Evolutionary conservation across 1,140 invertebrate species (phyloP).

Genomic region (Papilio polyxenes): DNA sequence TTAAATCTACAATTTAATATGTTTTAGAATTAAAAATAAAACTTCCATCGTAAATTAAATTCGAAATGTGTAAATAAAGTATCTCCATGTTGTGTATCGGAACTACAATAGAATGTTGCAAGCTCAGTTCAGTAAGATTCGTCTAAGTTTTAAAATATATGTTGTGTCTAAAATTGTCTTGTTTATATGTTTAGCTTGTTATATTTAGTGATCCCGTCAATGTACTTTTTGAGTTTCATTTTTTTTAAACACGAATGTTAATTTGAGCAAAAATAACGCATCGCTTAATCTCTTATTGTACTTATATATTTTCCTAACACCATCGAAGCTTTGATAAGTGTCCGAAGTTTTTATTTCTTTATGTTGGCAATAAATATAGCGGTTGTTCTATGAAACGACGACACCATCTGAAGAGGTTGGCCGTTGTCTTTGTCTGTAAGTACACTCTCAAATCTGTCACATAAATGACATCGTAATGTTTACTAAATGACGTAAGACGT

Average conservation of each 20-base stretch:
- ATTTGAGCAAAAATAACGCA: neutral
- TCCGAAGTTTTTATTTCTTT: neutral
- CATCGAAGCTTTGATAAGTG: neutral
- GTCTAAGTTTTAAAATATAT: neutral
- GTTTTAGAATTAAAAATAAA: neutral
- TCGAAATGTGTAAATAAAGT: too few species aligned
- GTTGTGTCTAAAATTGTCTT: neutral
- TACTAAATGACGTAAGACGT: neutral
- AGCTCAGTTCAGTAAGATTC: neutral
- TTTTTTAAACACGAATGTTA: neutral
- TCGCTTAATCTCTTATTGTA: neutral
- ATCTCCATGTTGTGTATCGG: neutral
- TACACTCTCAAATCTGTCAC: neutral
- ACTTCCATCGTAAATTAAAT: neutral
- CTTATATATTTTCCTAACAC: neutral
- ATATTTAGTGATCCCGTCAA: neutral
- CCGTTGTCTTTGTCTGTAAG: conserved; percentile 2
- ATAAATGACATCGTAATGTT: neutral
- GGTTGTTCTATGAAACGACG: neutral
- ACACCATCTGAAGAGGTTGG: neutral
- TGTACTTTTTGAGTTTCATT: neutral
- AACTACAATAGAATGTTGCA: neutral
- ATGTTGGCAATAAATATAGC: neutral
- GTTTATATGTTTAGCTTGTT: neutral
- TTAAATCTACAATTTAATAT: neutral